Conservation (phyloP, 1,140 invertebrate genomes). For the Trichonephila clavipes region DNA sequence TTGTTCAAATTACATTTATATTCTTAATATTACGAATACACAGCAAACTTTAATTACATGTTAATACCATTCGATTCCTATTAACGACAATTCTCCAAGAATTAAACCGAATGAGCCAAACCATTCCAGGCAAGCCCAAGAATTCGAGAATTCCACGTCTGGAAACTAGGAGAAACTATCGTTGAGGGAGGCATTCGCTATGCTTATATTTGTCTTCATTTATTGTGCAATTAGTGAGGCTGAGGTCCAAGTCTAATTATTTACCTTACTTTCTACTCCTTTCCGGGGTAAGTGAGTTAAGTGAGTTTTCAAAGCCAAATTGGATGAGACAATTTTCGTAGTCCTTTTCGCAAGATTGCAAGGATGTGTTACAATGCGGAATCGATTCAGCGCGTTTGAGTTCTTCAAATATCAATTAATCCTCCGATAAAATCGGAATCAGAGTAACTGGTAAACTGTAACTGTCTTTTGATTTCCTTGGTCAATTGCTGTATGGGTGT, state of each 20-base stretch:
- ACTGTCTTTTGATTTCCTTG: no score
- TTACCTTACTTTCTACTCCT: constrained; percentile 53
- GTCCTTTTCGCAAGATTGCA: not conserved
- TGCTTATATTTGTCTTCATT: constrained; percentile 67
- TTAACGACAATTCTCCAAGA: not conserved
- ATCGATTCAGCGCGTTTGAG: not conserved
- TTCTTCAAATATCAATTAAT: constrained; percentile 20
- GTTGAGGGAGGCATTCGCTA: constrained; percentile 40
- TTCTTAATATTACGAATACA: not conserved
- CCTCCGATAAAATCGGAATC: not conserved
- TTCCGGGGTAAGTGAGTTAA: constrained; percentile 38
- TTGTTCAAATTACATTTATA: not conserved
- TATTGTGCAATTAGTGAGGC: constrained; percentile 65
- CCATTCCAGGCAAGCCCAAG: not conserved
- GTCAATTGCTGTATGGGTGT: no score
- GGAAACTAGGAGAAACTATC: not conserved
- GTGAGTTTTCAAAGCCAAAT: constrained; percentile 66
- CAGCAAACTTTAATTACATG: constrained; percentile 3
- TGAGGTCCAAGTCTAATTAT: constrained; percentile 57
- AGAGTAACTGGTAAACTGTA: no score
- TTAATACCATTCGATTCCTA: not conserved
- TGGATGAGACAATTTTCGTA: constrained; percentile 47
- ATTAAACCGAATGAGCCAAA: not conserved
- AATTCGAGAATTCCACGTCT: constrained; percentile 17
- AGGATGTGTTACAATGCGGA: not conserved